Evolutionary conservation across 1,140 invertebrate species (phyloP).

Genomic region (Brachionus rotundiformis): DNA sequence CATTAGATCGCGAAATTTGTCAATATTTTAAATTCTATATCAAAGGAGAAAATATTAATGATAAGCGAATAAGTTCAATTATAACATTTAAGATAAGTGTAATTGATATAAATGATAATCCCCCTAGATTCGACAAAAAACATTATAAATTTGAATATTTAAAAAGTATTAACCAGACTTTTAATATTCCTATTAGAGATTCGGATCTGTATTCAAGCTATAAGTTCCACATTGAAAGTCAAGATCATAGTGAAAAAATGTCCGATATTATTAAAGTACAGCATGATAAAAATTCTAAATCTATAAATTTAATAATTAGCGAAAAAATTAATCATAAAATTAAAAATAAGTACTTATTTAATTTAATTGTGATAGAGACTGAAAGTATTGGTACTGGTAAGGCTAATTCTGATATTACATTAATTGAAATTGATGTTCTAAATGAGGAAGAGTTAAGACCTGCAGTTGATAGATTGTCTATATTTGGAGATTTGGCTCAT

Average conservation of each 20-base stretch:
- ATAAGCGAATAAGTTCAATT: constrained; percentile 22
- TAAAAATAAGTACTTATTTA: constrained; percentile 30
- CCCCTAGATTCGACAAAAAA: constrained; percentile 5
- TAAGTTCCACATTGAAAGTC: neutral
- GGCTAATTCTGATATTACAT: neutral
- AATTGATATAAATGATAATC: neutral
- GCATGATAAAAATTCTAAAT: neutral
- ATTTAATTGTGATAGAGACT: neutral
- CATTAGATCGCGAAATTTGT: neutral
- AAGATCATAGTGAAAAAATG: neutral
- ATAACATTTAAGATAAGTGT: constrained; percentile 36
- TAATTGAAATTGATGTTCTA: constrained; percentile 5
- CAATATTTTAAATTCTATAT: constrained; percentile 21
- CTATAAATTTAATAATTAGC: neutral
- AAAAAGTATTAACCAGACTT: neutral
- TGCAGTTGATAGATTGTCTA: neutral
- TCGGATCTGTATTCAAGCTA: neutral
- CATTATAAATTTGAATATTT: constrained; percentile 10
- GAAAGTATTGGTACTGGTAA: neutral
- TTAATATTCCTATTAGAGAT: constrained; percentile 6
- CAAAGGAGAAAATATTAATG: neutral
- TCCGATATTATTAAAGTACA: neutral
- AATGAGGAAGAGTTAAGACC: neutral
- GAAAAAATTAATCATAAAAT: neutral
- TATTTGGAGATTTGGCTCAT: neutral